Base-by-base conservation (phyloP, 2,888 invertebrate genomes). In the Ischnura elegans region DNA sequence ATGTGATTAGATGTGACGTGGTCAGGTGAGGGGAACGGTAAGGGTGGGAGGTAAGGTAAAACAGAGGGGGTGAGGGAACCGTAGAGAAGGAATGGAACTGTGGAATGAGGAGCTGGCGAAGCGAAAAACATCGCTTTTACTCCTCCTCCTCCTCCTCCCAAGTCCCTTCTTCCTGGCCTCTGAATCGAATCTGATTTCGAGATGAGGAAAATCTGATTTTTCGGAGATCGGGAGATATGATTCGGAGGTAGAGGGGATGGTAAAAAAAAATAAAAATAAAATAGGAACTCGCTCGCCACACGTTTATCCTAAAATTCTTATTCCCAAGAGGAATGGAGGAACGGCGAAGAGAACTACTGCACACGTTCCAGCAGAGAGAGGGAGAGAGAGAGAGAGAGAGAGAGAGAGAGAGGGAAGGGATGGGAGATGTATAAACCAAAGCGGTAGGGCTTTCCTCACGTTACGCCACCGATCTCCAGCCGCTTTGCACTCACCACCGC, bases 161-260 rank as follows among this genome's bases (percentile, higher is more conserved):
- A 5, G 13, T 55, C 2, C n/a, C n/a, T 61, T 61, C 25, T 16
- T 6, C 61, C 36, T 13, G 8, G 29, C 36, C 36, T 25, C 61
- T 10, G 76, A 76, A 76, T 76, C 66, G 66, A 76, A 76, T 76
- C 25, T 36, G 76, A 76, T 76, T 76, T 25, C 29, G 76, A 76
- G 76, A 76, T 36, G 76, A 36, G 76, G 29, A 36, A 76, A 76
- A 76, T 76, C 76, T 76, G 76, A 76, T 76, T 76, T 36, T 61
- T 76, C 76, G 25, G 61, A 76, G 76, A 76, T 76, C 76, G 76
- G 36, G 76, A 76, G 76, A 76, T 76, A 36, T 36, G 76, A 76
- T 76, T 76, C 76, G 29, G 10, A 16, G n/a, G n/a, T n/a, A n/a
- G n/a, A n/a, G n/a, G n/a, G n/a, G n/a, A n/a, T n/a, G n/a, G 51